Percentiles rank a stretch among this genome's conserved stretches.
phyloP scores from a whole-genome alignment of 2,888 invertebrate species.

The Polymixis flavicincta region DNA sequence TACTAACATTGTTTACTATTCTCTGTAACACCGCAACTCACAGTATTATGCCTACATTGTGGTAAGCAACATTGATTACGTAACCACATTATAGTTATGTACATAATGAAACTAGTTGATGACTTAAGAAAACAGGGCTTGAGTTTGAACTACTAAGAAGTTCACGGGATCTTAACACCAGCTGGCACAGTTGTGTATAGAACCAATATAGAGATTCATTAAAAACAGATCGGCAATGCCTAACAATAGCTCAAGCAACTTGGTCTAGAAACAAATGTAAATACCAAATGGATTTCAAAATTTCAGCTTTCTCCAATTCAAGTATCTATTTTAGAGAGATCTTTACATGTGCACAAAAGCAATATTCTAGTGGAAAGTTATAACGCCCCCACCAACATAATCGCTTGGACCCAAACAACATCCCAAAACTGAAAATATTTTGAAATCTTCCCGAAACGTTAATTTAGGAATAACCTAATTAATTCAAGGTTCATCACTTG shows the following conservation, averaged over 20 bases:
- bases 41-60: not conserved
- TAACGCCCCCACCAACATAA: not conserved
- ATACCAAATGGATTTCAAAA: too few relatives aligned
- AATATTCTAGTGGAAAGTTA: not conserved
- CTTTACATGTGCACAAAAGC: too few relatives aligned
- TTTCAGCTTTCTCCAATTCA: too few relatives aligned
- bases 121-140: not conserved
- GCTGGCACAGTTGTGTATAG: not conserved
- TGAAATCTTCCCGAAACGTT: not conserved
- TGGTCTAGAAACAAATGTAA: not conserved
- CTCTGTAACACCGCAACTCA: not conserved
- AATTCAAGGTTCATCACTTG: slow-evolving; percentile 19
- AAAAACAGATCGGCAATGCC: not conserved
- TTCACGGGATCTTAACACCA: not conserved
- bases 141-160: not conserved
- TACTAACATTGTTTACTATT: not conserved
- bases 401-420: not conserved
- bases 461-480: slow-evolving; percentile 20
- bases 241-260: not conserved
- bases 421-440: not conserved
- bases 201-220: not conserved
- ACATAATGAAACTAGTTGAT: not conserved
- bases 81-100: not conserved
- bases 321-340: too few relatives aligned
- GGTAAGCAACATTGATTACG: not conserved